These are phyloP conservation scores for Decapterus maruadsi DNA, from an alignment of 2,797 vertebrate species.

Conservation along the genomic window DNA sequence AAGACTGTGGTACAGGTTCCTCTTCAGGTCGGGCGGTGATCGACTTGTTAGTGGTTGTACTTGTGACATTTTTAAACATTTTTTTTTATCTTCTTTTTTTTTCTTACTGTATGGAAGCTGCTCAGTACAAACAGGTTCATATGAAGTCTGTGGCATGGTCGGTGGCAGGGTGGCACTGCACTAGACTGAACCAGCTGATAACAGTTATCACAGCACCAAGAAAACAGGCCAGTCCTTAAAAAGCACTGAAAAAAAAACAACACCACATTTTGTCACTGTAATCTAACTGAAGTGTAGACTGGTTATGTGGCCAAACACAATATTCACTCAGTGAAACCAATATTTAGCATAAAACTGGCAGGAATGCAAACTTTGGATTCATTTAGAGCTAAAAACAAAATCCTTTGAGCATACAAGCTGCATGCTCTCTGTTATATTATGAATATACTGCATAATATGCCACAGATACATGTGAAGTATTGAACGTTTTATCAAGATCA, in stretches of 20 bases:
- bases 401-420: slow-evolving; percentile 20
- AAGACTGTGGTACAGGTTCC: slow-evolving; percentile 69
- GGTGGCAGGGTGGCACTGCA: slow-evolving; percentile 30
- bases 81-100: not conserved
- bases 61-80: slow-evolving; percentile 43
- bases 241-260: slow-evolving; percentile 34
- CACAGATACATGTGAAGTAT: slow-evolving; percentile 52
- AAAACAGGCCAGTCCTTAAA: slow-evolving; percentile 1
- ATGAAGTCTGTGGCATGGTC: slow-evolving; percentile 53
- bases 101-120: slow-evolving; percentile 44
- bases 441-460: slow-evolving; percentile 53
- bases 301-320: slow-evolving; percentile 22
- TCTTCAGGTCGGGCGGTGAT: slow-evolving; percentile 64
- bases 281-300: slow-evolving; percentile 16
- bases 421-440: slow-evolving; percentile 31
- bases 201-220: slow-evolving; percentile 51
- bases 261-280: slow-evolving; percentile 26
- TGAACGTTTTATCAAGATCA: slow-evolving; percentile 53
- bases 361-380: slow-evolving; percentile 71
- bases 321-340: slow-evolving; percentile 41
- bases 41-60: slow-evolving; percentile 64
- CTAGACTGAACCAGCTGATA: slow-evolving; percentile 21
- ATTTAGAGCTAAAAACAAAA: slow-evolving; percentile 29
- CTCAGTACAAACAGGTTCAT: slow-evolving; percentile 42
- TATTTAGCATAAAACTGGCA: slow-evolving; percentile 62